phyloP scores from a whole-genome alignment of 1,140 invertebrate species.

The Nomia melanderi region DNA sequence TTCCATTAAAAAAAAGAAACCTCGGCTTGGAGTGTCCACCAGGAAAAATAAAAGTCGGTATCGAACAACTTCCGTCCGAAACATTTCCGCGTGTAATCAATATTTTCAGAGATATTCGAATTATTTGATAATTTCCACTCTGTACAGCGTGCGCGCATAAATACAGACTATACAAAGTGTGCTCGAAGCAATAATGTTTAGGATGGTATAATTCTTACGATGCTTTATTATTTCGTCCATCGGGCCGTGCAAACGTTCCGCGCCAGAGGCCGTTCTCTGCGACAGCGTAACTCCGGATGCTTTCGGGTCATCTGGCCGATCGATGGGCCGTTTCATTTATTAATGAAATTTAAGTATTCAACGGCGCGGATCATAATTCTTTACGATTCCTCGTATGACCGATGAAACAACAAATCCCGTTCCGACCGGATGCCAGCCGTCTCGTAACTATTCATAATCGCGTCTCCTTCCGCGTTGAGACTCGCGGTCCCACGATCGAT shows the following conservation, averaged over 20 bases:
- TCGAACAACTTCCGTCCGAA: no score
- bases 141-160: no score
- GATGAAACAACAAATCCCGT: not conserved
- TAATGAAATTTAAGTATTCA: constrained; percentile 42
- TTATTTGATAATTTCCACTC: no score
- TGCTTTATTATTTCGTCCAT: not conserved
- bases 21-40: no score
- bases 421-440: not conserved
- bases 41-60: no score
- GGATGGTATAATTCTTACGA: no score
- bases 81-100: no score
- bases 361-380: constrained; percentile 14
- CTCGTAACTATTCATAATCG: not conserved
- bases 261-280: constrained; percentile 30
- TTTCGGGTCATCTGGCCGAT: constrained; percentile 53
- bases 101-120: no score
- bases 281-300: constrained; percentile 19
- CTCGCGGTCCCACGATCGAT: not conserved
- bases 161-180: no score
- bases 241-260: not conserved
- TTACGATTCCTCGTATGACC: not conserved
- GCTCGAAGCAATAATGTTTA: no score
- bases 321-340: constrained; percentile 54
- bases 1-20: no score
- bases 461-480: not conserved